These are phyloP conservation scores for Cricetomys ansorgei DNA, from an alignment of 2,113 vertebrate species.

Conservation along the genomic window DNA sequence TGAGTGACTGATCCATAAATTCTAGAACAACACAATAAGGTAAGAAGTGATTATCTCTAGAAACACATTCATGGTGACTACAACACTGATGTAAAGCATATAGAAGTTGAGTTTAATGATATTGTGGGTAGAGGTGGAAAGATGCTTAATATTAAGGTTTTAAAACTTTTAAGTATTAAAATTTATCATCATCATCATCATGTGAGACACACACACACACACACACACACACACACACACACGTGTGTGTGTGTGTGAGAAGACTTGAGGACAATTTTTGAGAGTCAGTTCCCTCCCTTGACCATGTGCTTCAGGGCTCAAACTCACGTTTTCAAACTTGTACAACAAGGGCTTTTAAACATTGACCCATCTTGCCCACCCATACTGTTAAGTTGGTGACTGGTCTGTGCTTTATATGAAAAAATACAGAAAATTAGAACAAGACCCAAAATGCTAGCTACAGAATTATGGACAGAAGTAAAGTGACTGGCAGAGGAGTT, in stretches of 20 bases:
- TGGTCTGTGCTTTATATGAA: neutral
- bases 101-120: neutral
- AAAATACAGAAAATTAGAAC: neutral
- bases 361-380: neutral
- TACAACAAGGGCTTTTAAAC: neutral
- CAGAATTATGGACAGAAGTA: neutral
- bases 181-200: neutral
- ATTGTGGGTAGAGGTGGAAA: neutral
- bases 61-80: neutral
- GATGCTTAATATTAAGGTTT: neutral
- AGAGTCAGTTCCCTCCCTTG: neutral
- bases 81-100: neutral
- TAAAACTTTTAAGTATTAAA: neutral
- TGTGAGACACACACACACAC: neutral
- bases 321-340: neutral
- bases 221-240: too few species aligned
- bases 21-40: neutral
- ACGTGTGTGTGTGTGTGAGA: neutral
- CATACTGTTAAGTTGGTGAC: neutral
- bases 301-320: neutral
- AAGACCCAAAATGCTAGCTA: neutral
- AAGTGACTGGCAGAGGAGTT: neutral
- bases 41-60: neutral
- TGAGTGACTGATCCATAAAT: rapidly evolving
- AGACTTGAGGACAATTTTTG: neutral